These are phyloP conservation scores for Cacajao melanocephalus DNA, from an alignment of 2,797 vertebrate species.

Conservation along the genomic window DNA sequence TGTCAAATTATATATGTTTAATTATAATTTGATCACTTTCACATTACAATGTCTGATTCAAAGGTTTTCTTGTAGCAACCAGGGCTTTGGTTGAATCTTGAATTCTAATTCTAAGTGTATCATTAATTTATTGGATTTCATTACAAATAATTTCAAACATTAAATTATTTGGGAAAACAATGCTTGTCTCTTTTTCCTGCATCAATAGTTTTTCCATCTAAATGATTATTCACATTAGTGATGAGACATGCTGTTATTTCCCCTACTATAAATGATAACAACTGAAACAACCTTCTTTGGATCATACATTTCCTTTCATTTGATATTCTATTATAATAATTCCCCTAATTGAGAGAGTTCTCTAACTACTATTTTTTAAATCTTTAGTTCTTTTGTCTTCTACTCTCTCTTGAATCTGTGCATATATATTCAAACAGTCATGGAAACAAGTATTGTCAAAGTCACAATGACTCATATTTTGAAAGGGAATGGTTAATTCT, in stretches of 20 bases:
- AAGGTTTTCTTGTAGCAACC: not conserved
- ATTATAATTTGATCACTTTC: not conserved
- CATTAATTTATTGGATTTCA: not conserved
- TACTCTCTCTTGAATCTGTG: not conserved
- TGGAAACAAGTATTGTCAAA: not conserved
- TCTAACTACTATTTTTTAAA: not conserved
- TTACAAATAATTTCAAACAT: conserved; percentile 15
- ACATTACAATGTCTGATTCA: not conserved
- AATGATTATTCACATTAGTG: not conserved
- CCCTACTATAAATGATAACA: not conserved
- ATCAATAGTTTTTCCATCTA: not conserved
- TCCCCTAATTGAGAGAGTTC: not conserved
- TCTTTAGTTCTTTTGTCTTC: not conserved
- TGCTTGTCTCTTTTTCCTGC: not conserved
- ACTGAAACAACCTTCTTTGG: not conserved
- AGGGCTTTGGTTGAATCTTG: not conserved
- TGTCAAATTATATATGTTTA: not conserved
- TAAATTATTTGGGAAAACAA: conserved; percentile 1
- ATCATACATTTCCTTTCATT: not conserved
- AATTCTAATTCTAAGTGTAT: not conserved
- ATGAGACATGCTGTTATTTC: not conserved
- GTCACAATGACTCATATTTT: not conserved
- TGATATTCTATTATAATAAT: not conserved
- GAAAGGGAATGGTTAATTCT: not conserved
- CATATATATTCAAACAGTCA: not conserved